phyloP scores from a whole-genome alignment of 2,888 invertebrate genomes.

The Cheiracanthium punctorium region DNA sequence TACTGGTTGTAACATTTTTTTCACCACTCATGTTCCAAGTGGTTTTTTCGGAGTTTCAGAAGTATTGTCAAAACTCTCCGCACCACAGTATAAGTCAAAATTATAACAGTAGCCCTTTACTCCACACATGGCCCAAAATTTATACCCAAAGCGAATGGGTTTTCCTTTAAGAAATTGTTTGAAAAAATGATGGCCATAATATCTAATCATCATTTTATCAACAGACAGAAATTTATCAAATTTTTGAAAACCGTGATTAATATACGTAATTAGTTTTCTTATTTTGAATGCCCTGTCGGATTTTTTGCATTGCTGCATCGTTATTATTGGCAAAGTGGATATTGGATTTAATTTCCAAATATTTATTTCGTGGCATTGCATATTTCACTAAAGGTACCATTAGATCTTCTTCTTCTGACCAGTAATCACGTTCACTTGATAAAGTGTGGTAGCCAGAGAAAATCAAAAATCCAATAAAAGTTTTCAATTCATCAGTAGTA shows the following conservation, averaged over 20 bases:
- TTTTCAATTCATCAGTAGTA: slow-evolving; percentile 5
- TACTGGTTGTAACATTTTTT: slow-evolving; percentile 13
- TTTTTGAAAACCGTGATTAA: not conserved
- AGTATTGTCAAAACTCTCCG: not conserved
- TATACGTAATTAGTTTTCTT: not conserved
- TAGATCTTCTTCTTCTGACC: slow-evolving; percentile 11
- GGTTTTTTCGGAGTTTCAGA: not conserved
- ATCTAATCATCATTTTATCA: slow-evolving; percentile 13
- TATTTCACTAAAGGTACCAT: not conserved
- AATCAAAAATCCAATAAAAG: slow-evolving; percentile 10
- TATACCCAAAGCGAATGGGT: slow-evolving; percentile 8
- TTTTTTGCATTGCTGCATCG: not conserved
- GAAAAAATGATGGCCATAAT: slow-evolving; percentile 26
- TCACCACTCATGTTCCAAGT: slow-evolving; percentile 2
- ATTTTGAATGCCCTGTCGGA: not conserved
- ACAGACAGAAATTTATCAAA: slow-evolving; percentile 15
- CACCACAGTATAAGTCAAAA: slow-evolving; percentile 26
- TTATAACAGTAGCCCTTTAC: slow-evolving; percentile 20
- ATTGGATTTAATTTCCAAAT: slow-evolving; percentile 8
- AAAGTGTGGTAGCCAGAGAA: slow-evolving; percentile 18
- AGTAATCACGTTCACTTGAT: slow-evolving; percentile 24
- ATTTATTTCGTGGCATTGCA: slow-evolving; percentile 6
- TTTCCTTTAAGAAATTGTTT: slow-evolving; percentile 24
- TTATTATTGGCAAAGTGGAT: slow-evolving; percentile 1
- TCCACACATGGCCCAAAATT: slow-evolving; percentile 18